These are phyloP conservation scores for Megaceryle maxima DNA, from an alignment of 2,113 vertebrate species.

Conservation along the genomic window DNA sequence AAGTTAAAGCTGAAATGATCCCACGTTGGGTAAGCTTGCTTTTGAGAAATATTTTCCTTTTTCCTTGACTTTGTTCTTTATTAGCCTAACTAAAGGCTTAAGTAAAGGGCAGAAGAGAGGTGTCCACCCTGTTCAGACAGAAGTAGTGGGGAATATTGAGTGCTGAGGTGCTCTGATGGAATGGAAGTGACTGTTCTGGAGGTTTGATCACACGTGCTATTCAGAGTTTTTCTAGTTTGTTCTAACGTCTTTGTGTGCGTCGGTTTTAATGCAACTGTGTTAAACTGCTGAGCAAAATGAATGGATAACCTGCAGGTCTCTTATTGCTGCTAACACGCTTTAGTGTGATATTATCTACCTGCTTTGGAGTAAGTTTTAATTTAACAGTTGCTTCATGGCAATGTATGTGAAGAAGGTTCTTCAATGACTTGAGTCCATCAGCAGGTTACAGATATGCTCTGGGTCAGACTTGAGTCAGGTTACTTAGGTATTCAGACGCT, in stretches of 20 bases:
- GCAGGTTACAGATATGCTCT: not conserved
- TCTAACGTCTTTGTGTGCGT: not conserved
- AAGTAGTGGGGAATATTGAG: not conserved
- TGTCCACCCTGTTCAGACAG: not conserved
- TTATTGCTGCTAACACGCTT: not conserved
- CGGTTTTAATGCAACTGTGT: not conserved
- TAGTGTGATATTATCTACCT: not conserved
- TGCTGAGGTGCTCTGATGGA: not conserved
- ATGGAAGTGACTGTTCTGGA: not conserved
- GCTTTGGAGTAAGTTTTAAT: not conserved
- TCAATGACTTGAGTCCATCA: not conserved
- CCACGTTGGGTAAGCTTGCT: not conserved
- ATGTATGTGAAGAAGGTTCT: not conserved
- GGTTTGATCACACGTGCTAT: not conserved
- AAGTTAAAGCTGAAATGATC: not conserved
- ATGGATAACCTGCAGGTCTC: not conserved
- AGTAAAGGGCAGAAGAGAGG: not conserved
- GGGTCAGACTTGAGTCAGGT: not conserved
- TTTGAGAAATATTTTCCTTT: not conserved
- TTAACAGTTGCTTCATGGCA: not conserved
- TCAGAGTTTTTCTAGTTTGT: not conserved
- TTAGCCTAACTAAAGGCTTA: not conserved
- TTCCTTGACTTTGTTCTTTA: not conserved
- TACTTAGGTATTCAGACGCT: not conserved
- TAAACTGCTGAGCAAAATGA: slow-evolving; percentile 24